Conservation (phyloP, 2,113 vertebrate species). For the Brachionichthys hirsutus region DNA sequence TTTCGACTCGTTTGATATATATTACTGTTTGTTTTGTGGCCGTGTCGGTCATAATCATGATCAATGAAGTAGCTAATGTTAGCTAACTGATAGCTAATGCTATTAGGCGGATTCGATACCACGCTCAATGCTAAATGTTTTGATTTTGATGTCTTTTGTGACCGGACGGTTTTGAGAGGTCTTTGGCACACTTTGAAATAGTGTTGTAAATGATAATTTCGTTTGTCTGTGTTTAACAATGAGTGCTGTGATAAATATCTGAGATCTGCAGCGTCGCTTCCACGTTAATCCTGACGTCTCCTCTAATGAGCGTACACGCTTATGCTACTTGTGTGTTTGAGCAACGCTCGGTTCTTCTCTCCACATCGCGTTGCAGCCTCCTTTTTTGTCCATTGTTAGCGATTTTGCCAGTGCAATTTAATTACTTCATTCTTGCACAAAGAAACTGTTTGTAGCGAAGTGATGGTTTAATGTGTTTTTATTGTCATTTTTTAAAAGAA, state of each 20-base stretch:
- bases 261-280: constrained; percentile 34
- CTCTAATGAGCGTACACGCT: constrained; percentile 11
- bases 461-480: too few species aligned
- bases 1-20: not conserved
- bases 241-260: constrained; percentile 28
- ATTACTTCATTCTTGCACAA: too few species aligned
- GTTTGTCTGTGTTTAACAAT: constrained; percentile 5
- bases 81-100: constrained; percentile 51
- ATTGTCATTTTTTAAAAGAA: too few species aligned
- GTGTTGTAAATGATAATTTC: not conserved
- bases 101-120: constrained; percentile 42
- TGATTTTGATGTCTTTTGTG: constrained; percentile 9
- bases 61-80: constrained; percentile 65
- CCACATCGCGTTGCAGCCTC: not conserved
- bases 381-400: not conserved
- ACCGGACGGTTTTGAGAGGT: not conserved
- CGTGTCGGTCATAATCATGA: constrained; percentile 53
- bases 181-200: accelerated
- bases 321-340: constrained; percentile 1
- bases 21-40: constrained; percentile 34
- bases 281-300: constrained; percentile 44
- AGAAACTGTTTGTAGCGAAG: too few species aligned
- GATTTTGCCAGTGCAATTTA: too few species aligned
- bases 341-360: not conserved
- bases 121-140: constrained; percentile 56